phyloP scores from a whole-genome alignment of 2,113 vertebrate genomes.

The Anser cygnoides region DNA sequence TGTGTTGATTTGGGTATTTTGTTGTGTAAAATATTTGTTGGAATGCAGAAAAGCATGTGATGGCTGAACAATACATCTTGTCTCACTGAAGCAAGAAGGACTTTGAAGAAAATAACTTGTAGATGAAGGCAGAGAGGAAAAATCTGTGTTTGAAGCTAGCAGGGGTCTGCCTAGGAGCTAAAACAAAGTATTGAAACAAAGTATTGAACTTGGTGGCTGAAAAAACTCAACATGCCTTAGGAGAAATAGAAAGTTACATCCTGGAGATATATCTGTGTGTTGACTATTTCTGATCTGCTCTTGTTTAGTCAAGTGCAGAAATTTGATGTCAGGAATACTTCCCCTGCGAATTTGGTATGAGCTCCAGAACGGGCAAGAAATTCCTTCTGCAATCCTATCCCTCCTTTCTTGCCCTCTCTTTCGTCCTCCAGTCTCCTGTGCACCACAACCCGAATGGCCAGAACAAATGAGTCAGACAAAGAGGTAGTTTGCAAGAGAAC shows the following conservation, averaged over 20 bases:
- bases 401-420: neutral
- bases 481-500: neutral
- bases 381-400: neutral
- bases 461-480: neutral
- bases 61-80: neutral
- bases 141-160: neutral
- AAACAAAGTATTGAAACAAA: neutral
- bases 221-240: neutral
- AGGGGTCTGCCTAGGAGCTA: neutral
- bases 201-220: neutral
- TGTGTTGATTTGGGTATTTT: neutral
- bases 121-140: neutral
- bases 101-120: neutral
- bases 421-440: neutral
- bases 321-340: neutral
- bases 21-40: neutral
- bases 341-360: neutral
- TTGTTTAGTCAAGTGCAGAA: neutral
- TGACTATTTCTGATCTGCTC: neutral
- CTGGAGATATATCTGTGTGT: neutral
- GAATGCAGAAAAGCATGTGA: neutral
- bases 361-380: neutral
- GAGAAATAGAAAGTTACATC: neutral
- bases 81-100: neutral
- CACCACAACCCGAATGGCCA: neutral